Evolutionary conservation across 2,888 invertebrate genomes (phyloP).

Genomic region (Caenorhabditis auriculariae): DNA sequence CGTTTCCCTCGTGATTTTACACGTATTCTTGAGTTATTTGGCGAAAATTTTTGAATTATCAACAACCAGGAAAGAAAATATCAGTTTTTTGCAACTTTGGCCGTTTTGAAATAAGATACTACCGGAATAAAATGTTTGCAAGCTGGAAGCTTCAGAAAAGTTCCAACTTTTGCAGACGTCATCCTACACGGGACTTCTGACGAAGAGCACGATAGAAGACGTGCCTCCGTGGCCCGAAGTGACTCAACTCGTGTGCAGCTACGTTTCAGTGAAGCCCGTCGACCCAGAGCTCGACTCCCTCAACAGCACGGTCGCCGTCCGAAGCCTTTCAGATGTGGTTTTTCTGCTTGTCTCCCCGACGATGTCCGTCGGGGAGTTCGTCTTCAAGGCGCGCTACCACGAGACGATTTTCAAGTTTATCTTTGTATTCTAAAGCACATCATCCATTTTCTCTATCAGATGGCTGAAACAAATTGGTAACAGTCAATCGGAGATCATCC

Average conservation of each 20-base stretch:
- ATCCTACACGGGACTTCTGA: slow-evolving; percentile 4
- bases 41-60: too few relatives aligned
- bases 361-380: slow-evolving; percentile 27
- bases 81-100: too few relatives aligned
- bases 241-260: slow-evolving; percentile 11
- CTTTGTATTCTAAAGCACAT: too few relatives aligned
- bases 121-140: too few relatives aligned
- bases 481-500: slow-evolving; percentile 22
- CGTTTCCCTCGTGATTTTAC: too few relatives aligned
- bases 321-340: slow-evolving; percentile 37
- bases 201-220: slow-evolving; percentile 10
- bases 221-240: slow-evolving; percentile 20
- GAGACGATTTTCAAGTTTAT: slow-evolving; percentile 1
- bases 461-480: slow-evolving; percentile 38
- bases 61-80: too few relatives aligned
- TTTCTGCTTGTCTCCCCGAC: slow-evolving; percentile 52
- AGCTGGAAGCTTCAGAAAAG: too few relatives aligned
- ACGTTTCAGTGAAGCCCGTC: slow-evolving; percentile 5
- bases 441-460: too few relatives aligned
- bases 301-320: slow-evolving; percentile 18
- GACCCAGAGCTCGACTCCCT: slow-evolving; percentile 31
- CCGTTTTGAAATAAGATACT: too few relatives aligned
- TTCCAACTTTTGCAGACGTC: slow-evolving; percentile 14
- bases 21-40: too few relatives aligned
- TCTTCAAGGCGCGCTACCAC: background rate